phyloP scores from a whole-genome alignment of 2,888 invertebrate genomes.

The Tanytarsus gracilentus region DNA sequence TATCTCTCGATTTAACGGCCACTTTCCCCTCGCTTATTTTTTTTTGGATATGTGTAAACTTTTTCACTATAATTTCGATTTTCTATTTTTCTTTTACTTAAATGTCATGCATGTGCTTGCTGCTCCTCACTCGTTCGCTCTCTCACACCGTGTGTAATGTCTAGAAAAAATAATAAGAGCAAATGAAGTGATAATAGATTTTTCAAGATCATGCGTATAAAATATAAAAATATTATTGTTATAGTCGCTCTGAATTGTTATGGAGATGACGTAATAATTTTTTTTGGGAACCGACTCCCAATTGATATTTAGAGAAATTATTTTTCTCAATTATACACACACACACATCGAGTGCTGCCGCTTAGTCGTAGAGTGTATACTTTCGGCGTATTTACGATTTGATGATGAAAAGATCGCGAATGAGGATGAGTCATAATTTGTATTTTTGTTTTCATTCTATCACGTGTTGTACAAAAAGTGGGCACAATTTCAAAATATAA shows the following conservation, averaged over 20 bases:
- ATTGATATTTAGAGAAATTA: not conserved
- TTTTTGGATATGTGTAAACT: not conserved
- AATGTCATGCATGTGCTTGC: slow-evolving; percentile 3
- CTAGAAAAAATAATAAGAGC: not conserved
- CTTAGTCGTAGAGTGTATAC: no score
- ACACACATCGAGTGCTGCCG: not conserved
- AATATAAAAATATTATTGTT: no score
- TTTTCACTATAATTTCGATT: not conserved
- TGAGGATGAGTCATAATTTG: slow-evolving; percentile 18
- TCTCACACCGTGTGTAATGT: not conserved
- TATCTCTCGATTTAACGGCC: not conserved
- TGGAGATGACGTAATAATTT: no score
- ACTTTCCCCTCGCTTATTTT: not conserved
- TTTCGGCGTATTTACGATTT: no score
- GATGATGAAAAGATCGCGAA: not conserved
- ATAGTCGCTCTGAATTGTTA: no score
- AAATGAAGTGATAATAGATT: not conserved
- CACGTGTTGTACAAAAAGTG: slow-evolving; percentile 23
- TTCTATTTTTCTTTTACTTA: not conserved
- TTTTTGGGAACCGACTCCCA: no score
- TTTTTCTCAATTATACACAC: not conserved
- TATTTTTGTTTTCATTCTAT: slow-evolving; percentile 23
- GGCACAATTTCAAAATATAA: slow-evolving; percentile 19
- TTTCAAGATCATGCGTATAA: no score
- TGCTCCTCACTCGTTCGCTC: not conserved